Evolutionary conservation across 2,797 vertebrate species (phyloP), one percentile per base, ranked within the genome.

Genomic region (Pseudochromis fuscus): DNA sequence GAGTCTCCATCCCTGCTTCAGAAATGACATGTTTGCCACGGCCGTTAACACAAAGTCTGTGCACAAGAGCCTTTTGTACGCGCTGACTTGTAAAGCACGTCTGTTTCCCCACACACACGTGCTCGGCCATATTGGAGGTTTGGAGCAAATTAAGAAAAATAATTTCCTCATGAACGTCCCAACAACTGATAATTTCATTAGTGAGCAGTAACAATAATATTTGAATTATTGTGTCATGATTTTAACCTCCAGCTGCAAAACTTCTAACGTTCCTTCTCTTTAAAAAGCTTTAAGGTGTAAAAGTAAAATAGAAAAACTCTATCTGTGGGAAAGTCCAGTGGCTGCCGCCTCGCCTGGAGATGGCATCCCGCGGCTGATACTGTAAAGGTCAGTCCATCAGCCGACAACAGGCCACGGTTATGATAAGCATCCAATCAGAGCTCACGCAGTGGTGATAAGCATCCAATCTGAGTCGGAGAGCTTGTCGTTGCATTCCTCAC

Each of bases 401-500:
- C 80, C 50, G 24, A 59, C 81, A 52, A 65, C 75, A 66, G 57
- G 72, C 72, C 72, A 62, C 6, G 59, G 64, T 72, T 52, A 33
- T 73, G 81, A 92, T 87, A 88, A 85, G 82, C 86, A 79, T 88
- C 91, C 91, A 91, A 87, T 90, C 89, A 77, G 84, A 86, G 82
- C 75, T 58, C 57, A 35, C 23, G 16, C 27, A 57, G 84, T 31
- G 8, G 31, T 55, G 87, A 88, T 87, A 87, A 88, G 81, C 77
- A 84, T 89, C 87, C 90, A 89, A 86, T 92, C 83, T 44, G 81
- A 87, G 84, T 31, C 66, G 71, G 78, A 79, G 87, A 90, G 88
- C 89, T 81, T 77, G 87, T 83, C 28, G 46, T 67, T 73, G 88
- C 91, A 91, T 92, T 91, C 91, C n/a, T n/a, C 90, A 18, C 35